A percentile compares a stretch with the other conserved stretches of the same genome.
These are phyloP conservation scores for Sphyrna mokarran DNA, from an alignment of 2,113 vertebrate genomes.

Conservation along the genomic window DNA sequence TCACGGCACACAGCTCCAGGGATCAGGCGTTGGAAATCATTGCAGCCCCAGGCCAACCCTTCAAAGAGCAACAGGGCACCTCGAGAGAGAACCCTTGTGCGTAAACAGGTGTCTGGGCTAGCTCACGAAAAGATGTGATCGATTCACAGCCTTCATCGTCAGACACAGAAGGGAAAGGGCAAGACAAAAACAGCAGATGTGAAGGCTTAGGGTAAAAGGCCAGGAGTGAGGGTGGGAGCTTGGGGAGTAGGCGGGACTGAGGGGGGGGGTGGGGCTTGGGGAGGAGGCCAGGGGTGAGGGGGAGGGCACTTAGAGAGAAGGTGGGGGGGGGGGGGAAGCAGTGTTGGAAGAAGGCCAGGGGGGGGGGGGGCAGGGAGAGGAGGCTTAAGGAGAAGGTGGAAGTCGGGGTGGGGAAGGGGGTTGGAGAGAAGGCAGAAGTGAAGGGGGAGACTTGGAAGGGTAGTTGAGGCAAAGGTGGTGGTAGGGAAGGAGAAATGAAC, in stretches of 20 bases:
- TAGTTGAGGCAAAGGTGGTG: too few species aligned
- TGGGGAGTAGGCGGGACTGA: neutral
- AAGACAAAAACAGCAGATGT: too few species aligned
- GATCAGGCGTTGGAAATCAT: neutral
- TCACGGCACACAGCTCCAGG: neutral
- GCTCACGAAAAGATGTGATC: neutral
- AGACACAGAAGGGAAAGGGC: neutral
- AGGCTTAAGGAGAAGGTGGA: neutral
- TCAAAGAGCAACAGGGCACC: neutral
- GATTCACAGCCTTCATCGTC: neutral
- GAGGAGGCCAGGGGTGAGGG: neutral
- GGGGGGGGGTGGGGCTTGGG: neutral
- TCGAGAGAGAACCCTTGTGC: neutral
- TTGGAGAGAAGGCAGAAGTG: neutral
- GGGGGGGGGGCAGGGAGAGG: neutral
- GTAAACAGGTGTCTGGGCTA: neutral
- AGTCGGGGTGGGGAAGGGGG: neutral
- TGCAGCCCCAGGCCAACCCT: neutral
- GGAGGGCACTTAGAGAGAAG: neutral
- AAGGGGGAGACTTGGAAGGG: too few species aligned
- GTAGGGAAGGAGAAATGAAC: too few species aligned
- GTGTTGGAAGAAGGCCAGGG: too few species aligned
- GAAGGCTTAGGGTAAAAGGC: neutral
- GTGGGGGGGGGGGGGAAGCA: neutral
- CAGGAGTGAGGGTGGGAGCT: neutral